A percentile compares a stretch with the other conserved stretches of the same genome.
Evolutionary conservation across 2,113 vertebrate species (phyloP).

Genomic region (Elephantulus edwardii): DNA sequence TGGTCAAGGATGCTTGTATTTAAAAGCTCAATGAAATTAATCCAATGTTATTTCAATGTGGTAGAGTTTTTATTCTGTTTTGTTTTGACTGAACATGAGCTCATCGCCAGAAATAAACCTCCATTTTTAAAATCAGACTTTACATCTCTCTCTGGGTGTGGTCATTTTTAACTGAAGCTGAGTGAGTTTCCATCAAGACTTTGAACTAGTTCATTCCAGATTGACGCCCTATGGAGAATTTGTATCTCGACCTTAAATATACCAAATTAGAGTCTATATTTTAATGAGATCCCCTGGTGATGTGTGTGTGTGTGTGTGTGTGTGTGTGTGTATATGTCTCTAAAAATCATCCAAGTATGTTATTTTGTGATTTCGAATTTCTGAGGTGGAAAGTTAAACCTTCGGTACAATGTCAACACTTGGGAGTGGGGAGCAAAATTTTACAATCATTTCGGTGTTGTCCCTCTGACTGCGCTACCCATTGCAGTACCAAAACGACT

Average conservation of each 20-base stretch:
- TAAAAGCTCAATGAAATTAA: slow-evolving; percentile 33
- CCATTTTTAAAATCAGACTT: slow-evolving; percentile 78
- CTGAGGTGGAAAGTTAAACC: too few species aligned
- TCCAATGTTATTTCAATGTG: slow-evolving; percentile 63
- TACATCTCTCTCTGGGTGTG: slow-evolving; percentile 76
- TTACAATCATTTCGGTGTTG: too few species aligned
- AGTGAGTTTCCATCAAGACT: slow-evolving; percentile 34
- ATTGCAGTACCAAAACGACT: too few species aligned
- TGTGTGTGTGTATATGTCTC: too few species aligned
- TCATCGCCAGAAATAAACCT: slow-evolving; percentile 83
- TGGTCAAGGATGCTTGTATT: slow-evolving; percentile 25
- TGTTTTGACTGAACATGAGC: slow-evolving; percentile 79
- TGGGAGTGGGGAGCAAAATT: too few species aligned
- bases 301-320: too few species aligned
- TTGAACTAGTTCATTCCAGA: not conserved
- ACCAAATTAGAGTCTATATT: too few species aligned
- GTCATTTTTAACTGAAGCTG: slow-evolving; percentile 72
- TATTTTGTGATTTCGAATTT: too few species aligned
- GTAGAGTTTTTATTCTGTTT: slow-evolving; percentile 48
- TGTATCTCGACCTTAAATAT: not conserved
- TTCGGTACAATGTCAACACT: not conserved
- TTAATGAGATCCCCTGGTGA: too few species aligned
- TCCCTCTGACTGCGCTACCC: too few species aligned
- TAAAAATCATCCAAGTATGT: too few species aligned
- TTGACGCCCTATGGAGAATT: not conserved